These are phyloP conservation scores for Eidolon helvum DNA, from an alignment of 2,113 vertebrate genomes.

Conservation along the genomic window DNA sequence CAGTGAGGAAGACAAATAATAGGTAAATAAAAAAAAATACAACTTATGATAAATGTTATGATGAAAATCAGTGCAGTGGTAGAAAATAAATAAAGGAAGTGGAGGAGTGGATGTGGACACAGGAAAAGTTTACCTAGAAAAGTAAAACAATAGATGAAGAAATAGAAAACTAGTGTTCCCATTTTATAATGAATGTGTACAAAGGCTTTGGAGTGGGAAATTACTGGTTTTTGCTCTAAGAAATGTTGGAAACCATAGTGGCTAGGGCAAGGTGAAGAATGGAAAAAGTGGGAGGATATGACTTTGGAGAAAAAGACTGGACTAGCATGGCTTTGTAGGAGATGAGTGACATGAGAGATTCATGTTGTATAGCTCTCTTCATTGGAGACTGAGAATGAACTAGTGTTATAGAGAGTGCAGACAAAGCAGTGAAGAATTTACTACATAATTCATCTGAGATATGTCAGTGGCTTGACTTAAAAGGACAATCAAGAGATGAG, in stretches of 20 bases:
- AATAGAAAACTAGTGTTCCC: not conserved
- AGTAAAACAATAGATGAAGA: not conserved
- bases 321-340: no score
- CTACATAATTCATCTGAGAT: not conserved
- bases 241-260: not conserved
- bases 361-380: not conserved
- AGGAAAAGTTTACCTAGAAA: not conserved
- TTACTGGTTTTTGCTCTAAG: not conserved
- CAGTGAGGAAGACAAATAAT: not conserved
- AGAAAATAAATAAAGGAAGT: not conserved
- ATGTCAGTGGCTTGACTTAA: not conserved
- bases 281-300: accelerated
- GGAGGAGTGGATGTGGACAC: not conserved
- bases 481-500: not conserved
- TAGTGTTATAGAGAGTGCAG: not conserved
- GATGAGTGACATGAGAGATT: not conserved
- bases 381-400: not conserved
- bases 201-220: not conserved
- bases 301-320: not conserved
- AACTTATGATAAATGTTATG: not conserved
- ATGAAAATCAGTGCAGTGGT: not conserved
- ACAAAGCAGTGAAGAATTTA: not conserved
- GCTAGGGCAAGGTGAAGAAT: accelerated
- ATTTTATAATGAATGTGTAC: not conserved
- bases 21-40: not conserved